Base-by-base conservation (phyloP, 2,888 invertebrate species). In the Ephialtes manifestator region DNA sequence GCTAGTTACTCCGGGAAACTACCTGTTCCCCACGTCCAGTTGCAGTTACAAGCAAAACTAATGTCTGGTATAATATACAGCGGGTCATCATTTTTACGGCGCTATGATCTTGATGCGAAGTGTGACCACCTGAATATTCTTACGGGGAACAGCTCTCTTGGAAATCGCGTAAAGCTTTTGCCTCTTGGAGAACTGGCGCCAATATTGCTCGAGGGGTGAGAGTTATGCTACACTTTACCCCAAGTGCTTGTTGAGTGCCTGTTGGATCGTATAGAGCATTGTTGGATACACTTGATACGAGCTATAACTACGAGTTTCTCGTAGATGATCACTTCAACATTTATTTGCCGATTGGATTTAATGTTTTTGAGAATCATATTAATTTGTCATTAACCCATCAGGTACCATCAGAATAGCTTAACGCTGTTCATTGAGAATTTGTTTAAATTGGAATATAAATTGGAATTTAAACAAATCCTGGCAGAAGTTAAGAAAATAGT, bases 21-120 rank as follows among this genome's bases (percentile, higher is more conserved):
- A 76, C 65, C 81, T 75, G 72, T 71, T 78, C 31, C 48, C 51
- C 76, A 15, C 28, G 28, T 58, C 70, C 63, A 51, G 53, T 28
- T 28, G 70, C 85, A 48, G 75, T 75, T 75, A 68, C 65, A 58
- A n/a, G 53, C 65, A 60, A 81, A 85, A 67, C 68, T 67, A 78
- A 11, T 55, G 7, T 13, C 68, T 20, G 43, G 71, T 79, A 79
- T 51, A 20, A 39, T 35, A 24, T 13, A 18, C 51, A 8, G 3
- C 11, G 53, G 74, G 20, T 78, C 74, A 71, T 84, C 70, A 67
- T 82, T 79, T 65, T 78, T 65, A 79, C 79, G 31, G 35, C 51
- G n/a, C 60, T 8, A 63, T 10, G 39, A 18, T 39, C 18, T 15
- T 63, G 39, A 63, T n/a, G 35, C 10, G 10, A n/a, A 35, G 58